Conservation (phyloP, 2,797 vertebrate genomes). For the Tokudaia muenninki region DNA sequence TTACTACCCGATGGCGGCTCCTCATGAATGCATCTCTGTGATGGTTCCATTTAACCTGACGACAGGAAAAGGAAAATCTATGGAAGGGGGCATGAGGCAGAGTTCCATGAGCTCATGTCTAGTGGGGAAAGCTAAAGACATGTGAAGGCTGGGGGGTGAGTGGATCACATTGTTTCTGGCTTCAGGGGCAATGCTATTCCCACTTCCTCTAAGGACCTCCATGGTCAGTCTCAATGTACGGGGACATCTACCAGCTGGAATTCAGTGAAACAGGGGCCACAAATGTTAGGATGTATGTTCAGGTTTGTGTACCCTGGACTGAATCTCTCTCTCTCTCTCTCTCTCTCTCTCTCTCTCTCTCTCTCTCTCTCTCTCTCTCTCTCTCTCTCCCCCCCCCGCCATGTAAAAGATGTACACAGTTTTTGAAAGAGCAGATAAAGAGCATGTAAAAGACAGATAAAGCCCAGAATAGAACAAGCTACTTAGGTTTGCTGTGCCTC, state of each 20-base stretch:
- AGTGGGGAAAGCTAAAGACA: slow-evolving; percentile 77
- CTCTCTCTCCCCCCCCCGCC: no score
- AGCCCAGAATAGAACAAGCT: neutral
- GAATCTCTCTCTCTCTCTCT: neutral
- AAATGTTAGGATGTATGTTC: neutral
- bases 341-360: neutral
- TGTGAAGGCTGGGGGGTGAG: slow-evolving; percentile 72
- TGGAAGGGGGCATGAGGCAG: slow-evolving; percentile 65
- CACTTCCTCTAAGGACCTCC: slow-evolving; percentile 18
- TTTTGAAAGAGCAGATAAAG: slow-evolving; percentile 38
- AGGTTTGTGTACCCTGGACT: neutral
- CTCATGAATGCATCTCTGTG: slow-evolving; percentile 72
- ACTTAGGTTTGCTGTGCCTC: neutral
- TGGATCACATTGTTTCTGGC: slow-evolving; percentile 79
- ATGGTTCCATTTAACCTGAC: slow-evolving; percentile 71
- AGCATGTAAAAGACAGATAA: neutral
- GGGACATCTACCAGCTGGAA: slow-evolving; percentile 14
- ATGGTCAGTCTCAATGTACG: neutral
- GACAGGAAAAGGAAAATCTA: slow-evolving; percentile 79
- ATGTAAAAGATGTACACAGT: neutral
- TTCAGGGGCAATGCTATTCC: slow-evolving; percentile 57
- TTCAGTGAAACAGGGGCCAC: neutral
- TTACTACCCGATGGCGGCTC: slow-evolving; percentile 66
- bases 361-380: neutral
- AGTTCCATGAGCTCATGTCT: slow-evolving; percentile 75